Evolutionary conservation across 2,888 invertebrate genomes (phyloP), one percentile per base, ranked within the genome.

Genomic region (Acanthosepion esculentum): DNA sequence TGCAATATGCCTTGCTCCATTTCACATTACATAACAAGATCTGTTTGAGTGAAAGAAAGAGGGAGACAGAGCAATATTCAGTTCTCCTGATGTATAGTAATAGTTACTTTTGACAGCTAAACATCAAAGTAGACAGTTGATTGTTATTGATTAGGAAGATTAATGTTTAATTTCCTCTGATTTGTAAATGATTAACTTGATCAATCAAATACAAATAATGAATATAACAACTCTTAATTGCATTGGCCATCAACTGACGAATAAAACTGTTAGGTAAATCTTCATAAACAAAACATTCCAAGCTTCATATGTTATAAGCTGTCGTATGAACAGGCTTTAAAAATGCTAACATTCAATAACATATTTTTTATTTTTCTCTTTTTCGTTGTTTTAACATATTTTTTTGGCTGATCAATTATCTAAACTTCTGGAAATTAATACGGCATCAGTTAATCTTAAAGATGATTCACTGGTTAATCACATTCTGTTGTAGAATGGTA

Each of bases 91-190:
- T 78, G 78, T 78, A n/a, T 10, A 78, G 78, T 18, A 78, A 5
- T 15, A 15, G n/a, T 78, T 33, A 78, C 78, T 10, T n/a, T 78
- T n/a, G 33, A n/a, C n/a, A 78, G 2, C 10, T n/a, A 15, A 78
- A 33, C n/a, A n/a, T 78, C 33, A 78, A 78, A 33, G 33, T n/a
- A 33, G 78, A 29, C n/a, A 12, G 33, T 3, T 78, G 78, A 78
- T 33, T 4, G 12, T 78, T 78, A 78, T n/a, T 78, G 78, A 78
- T n/a, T 15, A 12, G 33, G 33, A n/a, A 78, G 78, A 78, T n/a
- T 78, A 78, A 78, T 78, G 78, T 78, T 78, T 78, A 78, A 78
- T 78, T 78, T 78, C 78, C 78, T 50, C 50, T 78, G 78, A 78
- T 78, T 78, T 78, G n/a, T 33, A 78, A 78, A 33, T 78, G 78